Conservation (phyloP, 1,140 invertebrate genomes). For the Drosophila quadrilineata region DNA sequence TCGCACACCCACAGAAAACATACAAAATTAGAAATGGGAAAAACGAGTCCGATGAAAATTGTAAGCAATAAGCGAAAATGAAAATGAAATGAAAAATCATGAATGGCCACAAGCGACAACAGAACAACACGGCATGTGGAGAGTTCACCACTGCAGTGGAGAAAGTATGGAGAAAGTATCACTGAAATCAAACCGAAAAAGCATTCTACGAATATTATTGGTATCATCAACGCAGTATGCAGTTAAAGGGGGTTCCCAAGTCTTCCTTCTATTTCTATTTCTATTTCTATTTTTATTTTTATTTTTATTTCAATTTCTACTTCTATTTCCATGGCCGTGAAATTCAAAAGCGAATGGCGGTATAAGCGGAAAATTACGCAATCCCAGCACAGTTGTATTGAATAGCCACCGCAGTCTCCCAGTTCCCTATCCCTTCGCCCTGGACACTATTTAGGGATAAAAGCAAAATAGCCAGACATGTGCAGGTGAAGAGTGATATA, state of each 20-base stretch:
- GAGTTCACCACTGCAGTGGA: neutral
- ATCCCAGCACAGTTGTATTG: constrained; percentile 8
- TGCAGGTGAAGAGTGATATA: constrained; percentile 50
- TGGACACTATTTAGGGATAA: constrained; percentile 12
- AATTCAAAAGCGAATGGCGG: constrained; percentile 69
- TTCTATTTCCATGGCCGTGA: constrained; percentile 69
- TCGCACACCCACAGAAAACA: no score
- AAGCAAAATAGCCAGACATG: constrained; percentile 42
- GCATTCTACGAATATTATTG: constrained; percentile 61
- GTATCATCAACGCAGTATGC: constrained; percentile 31
- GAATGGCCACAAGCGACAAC: constrained; percentile 50
- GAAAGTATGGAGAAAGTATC: neutral
- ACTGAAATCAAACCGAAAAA: constrained; percentile 68
- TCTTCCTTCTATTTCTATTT: no score
- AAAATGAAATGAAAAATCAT: constrained; percentile 79
- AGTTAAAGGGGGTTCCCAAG: constrained; percentile 30
- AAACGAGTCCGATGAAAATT: constrained; percentile 59
- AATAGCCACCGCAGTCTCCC: neutral
- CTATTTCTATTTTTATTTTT: no score
- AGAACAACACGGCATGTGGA: neutral
- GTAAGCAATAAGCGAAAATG: constrained; percentile 79
- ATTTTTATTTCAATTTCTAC: no score
- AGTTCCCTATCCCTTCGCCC: neutral
- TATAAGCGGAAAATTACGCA: constrained; percentile 60
- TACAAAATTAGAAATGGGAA: constrained; percentile 71